Evolutionary conservation across 1,140 invertebrate genomes (phyloP).

Genomic region (Mercenaria mercenaria): DNA sequence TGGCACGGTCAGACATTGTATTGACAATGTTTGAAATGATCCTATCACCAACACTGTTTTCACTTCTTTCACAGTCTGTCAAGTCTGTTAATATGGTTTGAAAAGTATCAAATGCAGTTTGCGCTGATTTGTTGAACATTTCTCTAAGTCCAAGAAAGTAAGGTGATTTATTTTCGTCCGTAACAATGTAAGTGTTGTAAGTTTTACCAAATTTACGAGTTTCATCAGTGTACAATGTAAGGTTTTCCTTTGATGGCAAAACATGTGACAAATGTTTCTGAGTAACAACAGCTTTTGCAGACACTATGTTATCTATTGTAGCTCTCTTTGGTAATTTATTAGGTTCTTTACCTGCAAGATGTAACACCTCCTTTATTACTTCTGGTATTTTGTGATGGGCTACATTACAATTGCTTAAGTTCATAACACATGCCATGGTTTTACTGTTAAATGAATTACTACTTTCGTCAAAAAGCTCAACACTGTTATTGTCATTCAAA

Average conservation of each 20-base stretch:
- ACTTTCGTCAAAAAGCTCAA: conserved; percentile 44
- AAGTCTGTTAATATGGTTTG: conserved; percentile 54
- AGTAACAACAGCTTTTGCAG: conserved; percentile 30
- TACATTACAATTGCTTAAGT: not conserved
- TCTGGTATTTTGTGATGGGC: not conserved
- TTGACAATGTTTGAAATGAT: conserved; percentile 56
- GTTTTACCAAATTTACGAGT: conserved; percentile 67
- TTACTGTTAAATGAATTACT: conserved; percentile 2
- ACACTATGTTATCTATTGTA: not conserved
- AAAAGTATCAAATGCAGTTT: conserved; percentile 62
- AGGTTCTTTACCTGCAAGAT: not conserved
- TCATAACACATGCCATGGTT: not conserved
- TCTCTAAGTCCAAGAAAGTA: conserved; percentile 58
- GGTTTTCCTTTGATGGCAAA: conserved; percentile 18
- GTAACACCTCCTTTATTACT: not conserved
- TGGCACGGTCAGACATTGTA: conserved; percentile 60
- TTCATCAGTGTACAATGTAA: conserved; percentile 66
- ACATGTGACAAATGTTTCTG: not conserved
- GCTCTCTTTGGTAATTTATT: not conserved
- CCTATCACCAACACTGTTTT: conserved; percentile 36
- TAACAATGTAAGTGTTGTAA: conserved; percentile 45
- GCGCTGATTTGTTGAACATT: conserved; percentile 51
- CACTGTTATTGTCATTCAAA: conserved; percentile 25
- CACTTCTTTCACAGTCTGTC: not conserved
- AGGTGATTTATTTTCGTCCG: conserved; percentile 26